Evolutionary conservation across 2,888 invertebrate species (phyloP).

Genomic region (Campopleginae sp.): DNA sequence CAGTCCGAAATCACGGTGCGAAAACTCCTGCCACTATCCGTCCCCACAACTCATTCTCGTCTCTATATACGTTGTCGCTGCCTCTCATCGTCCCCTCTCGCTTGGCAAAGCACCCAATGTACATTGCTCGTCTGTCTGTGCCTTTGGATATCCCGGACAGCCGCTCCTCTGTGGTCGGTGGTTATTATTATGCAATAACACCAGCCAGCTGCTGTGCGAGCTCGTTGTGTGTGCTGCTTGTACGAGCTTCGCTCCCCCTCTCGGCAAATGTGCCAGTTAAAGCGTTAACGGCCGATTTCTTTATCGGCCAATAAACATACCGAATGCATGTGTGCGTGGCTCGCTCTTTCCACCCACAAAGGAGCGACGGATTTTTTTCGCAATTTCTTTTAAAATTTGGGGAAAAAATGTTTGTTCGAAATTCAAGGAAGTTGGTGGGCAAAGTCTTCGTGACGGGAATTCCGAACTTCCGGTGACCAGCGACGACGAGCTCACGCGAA

Average conservation of each 20-base stretch:
- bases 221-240: conserved; percentile 11
- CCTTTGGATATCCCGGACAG: conserved; percentile 47
- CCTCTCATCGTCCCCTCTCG: background rate
- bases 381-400: no score
- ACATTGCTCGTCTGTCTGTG: conserved; percentile 3
- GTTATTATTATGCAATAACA: conserved; percentile 72
- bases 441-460: conserved; percentile 17
- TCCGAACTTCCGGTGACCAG: background rate
- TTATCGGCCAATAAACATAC: conserved; percentile 64
- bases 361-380: background rate
- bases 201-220: conserved; percentile 59
- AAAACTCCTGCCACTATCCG: conserved; percentile 43
- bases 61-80: background rate
- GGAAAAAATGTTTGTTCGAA: no score
- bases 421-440: background rate
- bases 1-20: conserved; percentile 57
- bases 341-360: background rate
- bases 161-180: conserved; percentile 60
- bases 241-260: conserved; percentile 25
- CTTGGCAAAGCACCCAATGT: conserved; percentile 29
- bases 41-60: conserved; percentile 22
- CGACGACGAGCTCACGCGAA: conserved; percentile 11
- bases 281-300: conserved; percentile 67
- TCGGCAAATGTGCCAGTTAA: conserved; percentile 52
- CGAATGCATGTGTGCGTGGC: background rate